A percentile compares a stretch with the other conserved stretches of the same genome.
These are phyloP conservation scores for Nematopogon swammerdamellus DNA, from an alignment of 2,888 invertebrate species.

Conservation along the genomic window DNA sequence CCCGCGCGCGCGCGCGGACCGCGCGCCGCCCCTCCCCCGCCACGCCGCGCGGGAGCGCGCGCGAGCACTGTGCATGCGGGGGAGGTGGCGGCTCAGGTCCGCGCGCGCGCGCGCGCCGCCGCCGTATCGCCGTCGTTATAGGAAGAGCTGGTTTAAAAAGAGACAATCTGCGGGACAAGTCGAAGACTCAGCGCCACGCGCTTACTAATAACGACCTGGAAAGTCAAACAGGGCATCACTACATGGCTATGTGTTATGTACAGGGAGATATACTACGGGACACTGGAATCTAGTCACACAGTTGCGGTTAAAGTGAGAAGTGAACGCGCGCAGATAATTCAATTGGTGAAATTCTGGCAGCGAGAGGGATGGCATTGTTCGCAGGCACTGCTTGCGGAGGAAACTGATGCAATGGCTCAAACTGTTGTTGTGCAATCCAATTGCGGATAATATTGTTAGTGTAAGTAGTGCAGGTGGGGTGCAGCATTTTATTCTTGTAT, in stretches of 20 bases:
- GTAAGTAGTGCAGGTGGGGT: too few relatives aligned
- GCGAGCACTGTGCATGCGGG: too few relatives aligned
- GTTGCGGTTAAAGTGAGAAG: background rate
- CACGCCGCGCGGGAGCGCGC: too few relatives aligned
- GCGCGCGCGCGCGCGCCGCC: background rate
- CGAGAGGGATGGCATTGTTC: background rate
- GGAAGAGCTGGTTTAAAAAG: background rate
- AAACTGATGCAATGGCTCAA: too few relatives aligned
- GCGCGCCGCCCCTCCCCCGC: too few relatives aligned
- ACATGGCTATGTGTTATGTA: slow-evolving; percentile 35
- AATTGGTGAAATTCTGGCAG: background rate
- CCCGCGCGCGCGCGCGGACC: background rate
- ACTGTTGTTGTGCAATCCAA: too few relatives aligned
- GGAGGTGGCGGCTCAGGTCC: background rate
- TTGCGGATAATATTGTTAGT: too few relatives aligned
- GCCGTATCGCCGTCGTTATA: background rate
- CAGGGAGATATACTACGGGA: slow-evolving; percentile 8
- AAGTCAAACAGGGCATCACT: slow-evolving; percentile 51
- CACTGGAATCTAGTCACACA: background rate
- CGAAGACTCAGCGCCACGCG: slow-evolving; percentile 31
- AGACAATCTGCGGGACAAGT: background rate
- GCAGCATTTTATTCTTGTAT: too few relatives aligned
- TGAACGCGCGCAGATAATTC: background rate
- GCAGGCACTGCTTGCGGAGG: too few relatives aligned
- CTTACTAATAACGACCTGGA: slow-evolving; percentile 57